Evolutionary conservation across 2,888 invertebrate species (phyloP), one percentile per base, ranked within the genome.

Genomic region (Melieria omissa): DNA sequence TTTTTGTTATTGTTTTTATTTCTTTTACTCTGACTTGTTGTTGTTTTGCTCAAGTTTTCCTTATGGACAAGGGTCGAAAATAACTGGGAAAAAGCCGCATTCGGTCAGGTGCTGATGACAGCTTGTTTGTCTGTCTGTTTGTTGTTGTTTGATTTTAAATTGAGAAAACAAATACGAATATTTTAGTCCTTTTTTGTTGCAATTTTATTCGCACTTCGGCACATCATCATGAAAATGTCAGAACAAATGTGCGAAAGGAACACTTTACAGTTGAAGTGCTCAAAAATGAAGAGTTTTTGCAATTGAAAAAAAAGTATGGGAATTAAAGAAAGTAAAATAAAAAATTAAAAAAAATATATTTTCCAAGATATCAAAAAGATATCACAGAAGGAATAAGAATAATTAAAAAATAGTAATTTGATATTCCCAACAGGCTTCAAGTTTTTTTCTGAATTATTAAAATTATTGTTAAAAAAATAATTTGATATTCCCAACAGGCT

Each of bases 41-140:
- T 60, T n/a, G n/a, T 61, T 66, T 74, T 58, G 57, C 63, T 66
- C 71, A 52, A 64, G 45, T 67, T 62, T 41, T 65, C 10, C 52
- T 63, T 65, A 61, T 55, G 46, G 67, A 67, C 58, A 70, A 55
- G 54, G 29, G 29, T 29, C 29, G 69, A 68, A 58, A 61, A 29
- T 10, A 49, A 65, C 14, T 64, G 29, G 14, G 16, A 62, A 29
- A 74, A 66, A 44, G 55, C 12, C 54, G n/a, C 42, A 16, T 4
- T 8, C n/a, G 65, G 29, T 45, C 81, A 81, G 81, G 80, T 81
- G 81, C 80, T 75, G 80, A 75, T 81, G 81, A 81, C 81, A 81
- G 80, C 75, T 79, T 74, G 52, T 5, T 76, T 74, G 73, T 73
- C 74, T 75, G 74, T 73, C 74, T 75, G 74, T 73, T 29, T 73